Base-by-base conservation (phyloP, 2,113 vertebrate genomes). In the Urocitellus parryii region DNA sequence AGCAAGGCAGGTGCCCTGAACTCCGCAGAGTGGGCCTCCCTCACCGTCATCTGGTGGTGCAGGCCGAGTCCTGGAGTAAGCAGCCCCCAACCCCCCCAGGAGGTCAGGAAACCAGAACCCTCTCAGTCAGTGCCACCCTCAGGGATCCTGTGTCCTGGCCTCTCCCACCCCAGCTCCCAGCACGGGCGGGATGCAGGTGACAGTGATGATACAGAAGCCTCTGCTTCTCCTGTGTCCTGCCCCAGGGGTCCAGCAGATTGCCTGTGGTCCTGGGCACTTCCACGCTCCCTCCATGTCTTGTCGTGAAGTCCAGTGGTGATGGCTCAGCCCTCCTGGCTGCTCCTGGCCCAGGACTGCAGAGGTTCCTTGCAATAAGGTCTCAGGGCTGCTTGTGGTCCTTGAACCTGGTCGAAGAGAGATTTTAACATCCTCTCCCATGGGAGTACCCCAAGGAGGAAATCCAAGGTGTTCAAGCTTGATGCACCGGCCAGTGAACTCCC, bases 51-150 rank as follows among this genome's bases (percentile, higher is more conserved):
- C 83, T 56, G 24, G 51, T 3, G 22, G 4, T 17, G 32, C 12
- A 7, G 12, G 7, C 18, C 10, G 2, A 8, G 65, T 34, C 18
- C 29, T 45, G 42, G 42, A 48, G 82, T 48, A 17, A n/a, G 20
- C 42, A n/a, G 34, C 5, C 10, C 32, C 48, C 51, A 56, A 9
- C 9, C 45, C 48, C 67, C 1, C 39, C 39, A 39, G 27, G 9
- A 72, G 45, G 0, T 37, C 8, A 27, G 34, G n/a, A 53, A 86
- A 29, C 67, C 25, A 13, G 37, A 4, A 39, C 16, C 7, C 16
- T 4, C 1, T 11, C 1, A 1, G 34, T 11, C 1, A 1, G 34
- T 18, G 67, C 14, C 45, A 37, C n/a, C 22, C 32, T 27, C 34
- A n/a, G 83, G 68, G n/a, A 16, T 7, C 18, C 5, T 9, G 3